phyloP scores from a whole-genome alignment of 2,888 invertebrate species.

The Chrysotoxum bicinctum region DNA sequence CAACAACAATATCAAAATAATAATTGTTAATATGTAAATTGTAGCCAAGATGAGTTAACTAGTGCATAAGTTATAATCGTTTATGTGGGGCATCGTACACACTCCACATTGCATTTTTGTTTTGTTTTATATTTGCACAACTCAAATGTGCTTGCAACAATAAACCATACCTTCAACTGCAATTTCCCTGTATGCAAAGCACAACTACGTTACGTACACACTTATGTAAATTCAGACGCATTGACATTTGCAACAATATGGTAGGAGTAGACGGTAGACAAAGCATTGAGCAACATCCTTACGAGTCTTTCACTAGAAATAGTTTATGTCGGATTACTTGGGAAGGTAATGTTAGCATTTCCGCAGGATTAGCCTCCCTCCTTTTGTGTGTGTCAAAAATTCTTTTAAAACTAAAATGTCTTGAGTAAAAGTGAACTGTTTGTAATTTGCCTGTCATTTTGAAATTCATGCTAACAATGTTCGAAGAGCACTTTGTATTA shows the following conservation, averaged over 20 bases:
- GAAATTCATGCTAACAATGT: not conserved
- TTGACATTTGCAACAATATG: not conserved
- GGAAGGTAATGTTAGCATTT: not conserved
- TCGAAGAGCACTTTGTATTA: not conserved
- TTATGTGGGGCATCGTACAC: slow-evolving; percentile 35
- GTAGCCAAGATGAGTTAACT: slow-evolving; percentile 55
- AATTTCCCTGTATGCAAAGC: slow-evolving; percentile 11
- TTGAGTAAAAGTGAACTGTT: not conserved
- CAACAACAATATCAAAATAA: not conserved
- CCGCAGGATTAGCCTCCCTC: not conserved
- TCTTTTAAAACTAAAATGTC: not conserved
- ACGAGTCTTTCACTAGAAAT: not conserved
- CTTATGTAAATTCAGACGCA: not conserved
- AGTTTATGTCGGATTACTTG: not conserved
- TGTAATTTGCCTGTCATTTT: not conserved
- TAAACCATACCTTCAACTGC: not conserved
- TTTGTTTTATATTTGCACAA: slow-evolving; percentile 14
- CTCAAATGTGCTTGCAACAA: slow-evolving; percentile 1
- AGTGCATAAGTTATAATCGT: slow-evolving; percentile 70
- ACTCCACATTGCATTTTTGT: not conserved
- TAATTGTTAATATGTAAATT: slow-evolving; percentile 26
- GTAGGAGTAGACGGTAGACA: not conserved
- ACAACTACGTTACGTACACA: not conserved
- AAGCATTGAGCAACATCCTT: slow-evolving; percentile 15
- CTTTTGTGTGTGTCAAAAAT: not conserved